Conservation (phyloP, 2,888 invertebrate species). For the Drosophila borealis region DNA sequence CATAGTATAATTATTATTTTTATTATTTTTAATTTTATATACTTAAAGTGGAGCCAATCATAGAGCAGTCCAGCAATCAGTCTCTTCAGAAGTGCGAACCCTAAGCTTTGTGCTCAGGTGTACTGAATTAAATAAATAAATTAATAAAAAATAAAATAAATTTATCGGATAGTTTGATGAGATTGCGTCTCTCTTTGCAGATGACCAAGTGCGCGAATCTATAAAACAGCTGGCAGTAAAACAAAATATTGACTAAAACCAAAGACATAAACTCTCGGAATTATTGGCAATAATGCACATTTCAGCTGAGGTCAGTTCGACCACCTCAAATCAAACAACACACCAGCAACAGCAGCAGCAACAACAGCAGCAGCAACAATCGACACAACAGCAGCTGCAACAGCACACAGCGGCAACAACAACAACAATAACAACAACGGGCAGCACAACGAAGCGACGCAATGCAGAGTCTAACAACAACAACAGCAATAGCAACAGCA, state of each 20-base stretch:
- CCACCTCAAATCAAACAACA: conserved; percentile 86
- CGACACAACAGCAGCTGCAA: conserved; percentile 42
- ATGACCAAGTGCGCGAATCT: conserved; percentile 34
- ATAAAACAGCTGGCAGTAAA: conserved; percentile 17
- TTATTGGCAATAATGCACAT: conserved; percentile 88
- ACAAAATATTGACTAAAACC: conserved; percentile 4
- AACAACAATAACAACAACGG: conserved; percentile 49
- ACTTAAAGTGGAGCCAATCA: no score
- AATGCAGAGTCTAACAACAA: conserved; percentile 76
- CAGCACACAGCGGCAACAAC: conserved; percentile 61
- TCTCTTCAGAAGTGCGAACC: no score
- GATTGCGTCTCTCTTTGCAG: conserved; percentile 21
- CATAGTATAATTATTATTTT: no score
- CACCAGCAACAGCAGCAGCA: conserved; percentile 56
- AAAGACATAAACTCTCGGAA: conserved; percentile 58
- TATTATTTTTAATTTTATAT: no score
- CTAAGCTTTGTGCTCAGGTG: no score
- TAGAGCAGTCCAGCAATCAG: no score
- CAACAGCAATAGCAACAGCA: conserved; percentile 43
- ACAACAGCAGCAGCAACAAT: conserved; percentile 52
- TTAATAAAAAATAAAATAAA: neutral
- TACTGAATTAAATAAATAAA: neutral
- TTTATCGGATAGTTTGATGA: neutral
- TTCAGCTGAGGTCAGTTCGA: conserved; percentile 91
- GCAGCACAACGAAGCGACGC: conserved; percentile 50